These are phyloP conservation scores for Gobio gobio DNA, from an alignment of 2,113 vertebrate species.

Conservation along the genomic window DNA sequence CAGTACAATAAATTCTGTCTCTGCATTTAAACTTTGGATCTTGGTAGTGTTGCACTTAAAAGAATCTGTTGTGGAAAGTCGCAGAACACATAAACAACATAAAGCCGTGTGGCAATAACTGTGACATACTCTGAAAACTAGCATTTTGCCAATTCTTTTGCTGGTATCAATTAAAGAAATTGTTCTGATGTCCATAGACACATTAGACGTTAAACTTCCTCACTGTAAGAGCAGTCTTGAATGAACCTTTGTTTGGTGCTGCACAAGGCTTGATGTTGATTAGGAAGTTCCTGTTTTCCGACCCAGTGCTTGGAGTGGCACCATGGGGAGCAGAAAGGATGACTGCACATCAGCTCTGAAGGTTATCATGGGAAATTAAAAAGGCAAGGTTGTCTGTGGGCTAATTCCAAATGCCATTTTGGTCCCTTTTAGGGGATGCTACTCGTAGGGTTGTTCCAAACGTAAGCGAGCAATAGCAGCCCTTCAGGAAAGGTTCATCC, in stretches of 20 bases:
- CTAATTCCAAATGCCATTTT: constrained; percentile 7
- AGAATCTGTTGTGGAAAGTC: background rate
- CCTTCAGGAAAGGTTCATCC: background rate
- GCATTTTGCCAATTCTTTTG: background rate
- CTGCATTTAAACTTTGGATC: constrained; percentile 13
- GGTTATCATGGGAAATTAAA: constrained; percentile 53
- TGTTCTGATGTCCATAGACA: background rate
- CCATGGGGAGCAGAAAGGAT: constrained; percentile 24
- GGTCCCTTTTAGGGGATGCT: background rate
- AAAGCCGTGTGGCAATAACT: background rate
- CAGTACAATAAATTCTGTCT: constrained; percentile 7
- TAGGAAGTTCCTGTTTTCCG: background rate
- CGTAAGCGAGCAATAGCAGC: background rate
- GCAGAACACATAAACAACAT: constrained; percentile 2
- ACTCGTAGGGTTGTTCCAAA: background rate
- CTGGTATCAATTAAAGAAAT: background rate
- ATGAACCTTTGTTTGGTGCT: constrained; percentile 8
- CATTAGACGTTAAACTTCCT: background rate
- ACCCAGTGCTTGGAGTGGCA: background rate
- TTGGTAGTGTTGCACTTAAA: background rate
- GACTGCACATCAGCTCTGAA: constrained; percentile 24
- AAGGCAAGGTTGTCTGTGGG: background rate
- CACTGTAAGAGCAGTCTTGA: background rate
- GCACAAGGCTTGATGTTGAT: background rate
- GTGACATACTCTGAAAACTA: background rate